Conservation (phyloP, 1,140 invertebrate species). For the Drosophila sturtevanti region DNA sequence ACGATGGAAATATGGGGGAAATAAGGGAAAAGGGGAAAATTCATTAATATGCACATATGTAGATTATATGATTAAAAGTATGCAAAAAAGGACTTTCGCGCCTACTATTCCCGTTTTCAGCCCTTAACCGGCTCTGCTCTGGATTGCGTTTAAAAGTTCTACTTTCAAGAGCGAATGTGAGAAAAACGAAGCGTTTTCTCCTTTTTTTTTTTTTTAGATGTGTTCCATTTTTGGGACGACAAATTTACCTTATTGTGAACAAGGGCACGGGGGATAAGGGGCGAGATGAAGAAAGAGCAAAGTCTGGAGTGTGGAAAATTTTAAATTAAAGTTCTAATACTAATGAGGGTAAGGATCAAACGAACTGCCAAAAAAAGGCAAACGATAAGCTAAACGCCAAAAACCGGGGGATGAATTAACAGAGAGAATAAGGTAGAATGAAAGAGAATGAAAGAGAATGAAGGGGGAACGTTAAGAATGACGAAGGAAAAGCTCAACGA, state of each 20-base stretch:
- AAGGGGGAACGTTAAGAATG: not conserved
- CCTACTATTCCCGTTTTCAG: not conserved
- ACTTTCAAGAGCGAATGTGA: not conserved
- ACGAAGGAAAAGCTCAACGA: conserved; percentile 5
- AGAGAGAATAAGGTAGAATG: not conserved
- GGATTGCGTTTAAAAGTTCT: conserved; percentile 11
- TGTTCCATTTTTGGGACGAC: not conserved
- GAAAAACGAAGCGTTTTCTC: not conserved
- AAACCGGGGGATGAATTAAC: not conserved
- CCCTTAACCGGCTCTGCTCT: not conserved
- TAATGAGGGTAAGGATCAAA: conserved; percentile 12
- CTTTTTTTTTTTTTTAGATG: not conserved
- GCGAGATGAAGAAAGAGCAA: not conserved
- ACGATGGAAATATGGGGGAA: not conserved
- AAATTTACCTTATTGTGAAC: conserved; percentile 3
- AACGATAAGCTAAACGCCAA: conserved; percentile 1
- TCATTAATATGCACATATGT: conserved; percentile 79
- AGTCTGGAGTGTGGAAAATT: not conserved
- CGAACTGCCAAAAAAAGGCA: conserved; percentile 6
- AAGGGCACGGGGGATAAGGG: not conserved
- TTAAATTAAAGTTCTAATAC: conserved; percentile 7
- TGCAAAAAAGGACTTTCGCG: conserved; percentile 4
- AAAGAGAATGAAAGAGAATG: not conserved
- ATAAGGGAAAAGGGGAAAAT: conserved; percentile 20
- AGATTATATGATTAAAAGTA: conserved; percentile 76